A percentile compares a stretch with the other conserved stretches of the same genome.
Evolutionary conservation across 2,113 vertebrate species (phyloP).

Genomic region (Rostratula benghalensis): DNA sequence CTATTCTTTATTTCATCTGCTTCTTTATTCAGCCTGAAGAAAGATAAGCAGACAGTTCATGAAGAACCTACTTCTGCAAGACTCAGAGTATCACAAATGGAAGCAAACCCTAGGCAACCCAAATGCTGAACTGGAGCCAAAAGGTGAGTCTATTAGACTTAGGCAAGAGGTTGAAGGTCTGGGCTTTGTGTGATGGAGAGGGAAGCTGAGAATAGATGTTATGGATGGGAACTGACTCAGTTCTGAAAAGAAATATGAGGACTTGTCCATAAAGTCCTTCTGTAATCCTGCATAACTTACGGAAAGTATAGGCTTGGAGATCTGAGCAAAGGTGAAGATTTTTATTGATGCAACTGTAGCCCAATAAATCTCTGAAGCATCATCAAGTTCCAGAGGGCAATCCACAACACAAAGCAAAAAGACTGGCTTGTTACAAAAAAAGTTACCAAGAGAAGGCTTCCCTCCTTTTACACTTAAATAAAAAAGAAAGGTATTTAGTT

Average conservation of each 20-base stretch:
- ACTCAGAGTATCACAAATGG: not conserved
- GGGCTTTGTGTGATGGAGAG: not conserved
- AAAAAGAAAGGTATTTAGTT: not conserved
- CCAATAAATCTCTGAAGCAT: slow-evolving; percentile 6
- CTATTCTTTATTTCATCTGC: not conserved
- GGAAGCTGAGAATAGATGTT: not conserved
- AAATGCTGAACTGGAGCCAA: not conserved
- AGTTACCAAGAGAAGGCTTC: not conserved
- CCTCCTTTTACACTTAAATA: not conserved
- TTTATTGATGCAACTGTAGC: slow-evolving; percentile 6
- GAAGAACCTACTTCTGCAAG: not conserved
- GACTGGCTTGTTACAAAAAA: not conserved
- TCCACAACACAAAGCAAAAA: not conserved
- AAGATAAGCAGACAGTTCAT: not conserved
- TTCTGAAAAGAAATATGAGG: not conserved
- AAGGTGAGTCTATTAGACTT: not conserved
- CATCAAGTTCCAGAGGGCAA: not conserved
- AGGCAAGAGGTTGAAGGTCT: not conserved
- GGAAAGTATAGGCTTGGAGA: not conserved
- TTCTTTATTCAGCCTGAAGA: not conserved
- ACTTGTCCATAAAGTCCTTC: not conserved
- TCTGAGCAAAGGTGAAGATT: slow-evolving; percentile 23
- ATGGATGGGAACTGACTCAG: not conserved
- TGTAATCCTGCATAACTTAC: not conserved
- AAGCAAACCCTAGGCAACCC: not conserved